Conservation (phyloP, 2,113 vertebrate species). For the Siniperca knerii region DNA sequence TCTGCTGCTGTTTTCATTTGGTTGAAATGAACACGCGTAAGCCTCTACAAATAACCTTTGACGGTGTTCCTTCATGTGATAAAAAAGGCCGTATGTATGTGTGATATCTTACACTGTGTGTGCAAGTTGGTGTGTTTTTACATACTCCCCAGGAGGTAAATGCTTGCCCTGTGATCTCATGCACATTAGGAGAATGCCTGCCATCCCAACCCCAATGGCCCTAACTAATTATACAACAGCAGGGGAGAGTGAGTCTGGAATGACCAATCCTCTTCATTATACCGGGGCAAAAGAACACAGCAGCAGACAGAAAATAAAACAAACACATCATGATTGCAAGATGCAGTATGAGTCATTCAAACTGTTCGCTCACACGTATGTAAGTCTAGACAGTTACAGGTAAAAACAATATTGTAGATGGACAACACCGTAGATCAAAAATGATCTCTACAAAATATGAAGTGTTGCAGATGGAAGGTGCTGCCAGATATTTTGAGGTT, state of each 20-base stretch:
- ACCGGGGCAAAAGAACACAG: not conserved
- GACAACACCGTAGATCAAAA: not conserved
- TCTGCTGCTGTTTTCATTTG: conserved; percentile 61
- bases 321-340: not conserved
- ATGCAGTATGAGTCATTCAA: not conserved
- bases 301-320: not conserved
- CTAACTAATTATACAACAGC: conserved; percentile 51
- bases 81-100: conserved; percentile 35
- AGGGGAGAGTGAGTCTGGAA: conserved; percentile 42
- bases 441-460: not conserved
- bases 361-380: not conserved
- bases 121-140: conserved; percentile 41
- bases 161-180: conserved; percentile 40
- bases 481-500: conserved; percentile 55
- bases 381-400: not conserved
- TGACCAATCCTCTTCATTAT: conserved; percentile 4
- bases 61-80: conserved; percentile 32
- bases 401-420: not conserved
- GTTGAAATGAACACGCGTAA: conserved; percentile 37
- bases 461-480: not conserved
- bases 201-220: conserved; percentile 12
- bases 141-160: conserved; percentile 58
- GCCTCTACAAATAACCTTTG: conserved; percentile 60
- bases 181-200: conserved; percentile 45
- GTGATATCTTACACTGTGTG: conserved; percentile 38